Percentiles rank a stretch among this genome's conserved stretches.
phyloP scores from a whole-genome alignment of 2,888 invertebrate genomes.

The Euproctis similis region DNA sequence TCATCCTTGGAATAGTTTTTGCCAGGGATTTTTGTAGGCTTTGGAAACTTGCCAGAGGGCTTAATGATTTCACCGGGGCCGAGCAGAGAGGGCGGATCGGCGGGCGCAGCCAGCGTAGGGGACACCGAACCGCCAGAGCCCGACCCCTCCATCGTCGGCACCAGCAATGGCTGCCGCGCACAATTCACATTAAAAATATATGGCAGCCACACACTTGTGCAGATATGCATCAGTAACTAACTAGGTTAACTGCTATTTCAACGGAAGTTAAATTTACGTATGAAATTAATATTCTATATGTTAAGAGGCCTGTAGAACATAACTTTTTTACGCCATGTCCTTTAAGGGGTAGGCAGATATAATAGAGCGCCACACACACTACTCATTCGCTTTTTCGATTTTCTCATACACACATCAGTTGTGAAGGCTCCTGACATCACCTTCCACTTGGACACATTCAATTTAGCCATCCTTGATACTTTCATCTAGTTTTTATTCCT shows the following conservation, averaged over 20 bases:
- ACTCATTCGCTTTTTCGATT: too few relatives aligned
- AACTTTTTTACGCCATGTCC: too few relatives aligned
- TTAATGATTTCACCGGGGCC: constrained; percentile 90
- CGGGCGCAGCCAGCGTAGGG: constrained; percentile 75
- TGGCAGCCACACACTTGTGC: constrained; percentile 7
- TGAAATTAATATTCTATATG: constrained; percentile 6
- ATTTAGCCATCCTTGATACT: too few relatives aligned
- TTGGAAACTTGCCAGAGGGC: constrained; percentile 90
- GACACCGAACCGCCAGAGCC: constrained; percentile 65
- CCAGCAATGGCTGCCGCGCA: constrained; percentile 51
- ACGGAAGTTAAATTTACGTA: constrained; percentile 15
- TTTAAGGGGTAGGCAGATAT: too few relatives aligned
- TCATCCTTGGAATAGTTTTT: constrained; percentile 97
- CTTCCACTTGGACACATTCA: too few relatives aligned
- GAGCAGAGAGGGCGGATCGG: constrained; percentile 76
- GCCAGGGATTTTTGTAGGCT: constrained; percentile 92
- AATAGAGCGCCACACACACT: too few relatives aligned
- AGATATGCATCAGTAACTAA: constrained; percentile 19
- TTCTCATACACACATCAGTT: too few relatives aligned
- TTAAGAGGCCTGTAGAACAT: too few relatives aligned
- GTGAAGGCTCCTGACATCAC: too few relatives aligned
- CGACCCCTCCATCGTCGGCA: constrained; percentile 72
- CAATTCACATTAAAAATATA: constrained; percentile 1
- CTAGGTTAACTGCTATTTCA: constrained; percentile 23
- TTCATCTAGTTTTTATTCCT: too few relatives aligned